Percentiles rank a stretch among this genome's conserved stretches.
These are phyloP conservation scores for Elephantulus edwardii DNA, from an alignment of 2,113 vertebrate genomes.

Conservation along the genomic window DNA sequence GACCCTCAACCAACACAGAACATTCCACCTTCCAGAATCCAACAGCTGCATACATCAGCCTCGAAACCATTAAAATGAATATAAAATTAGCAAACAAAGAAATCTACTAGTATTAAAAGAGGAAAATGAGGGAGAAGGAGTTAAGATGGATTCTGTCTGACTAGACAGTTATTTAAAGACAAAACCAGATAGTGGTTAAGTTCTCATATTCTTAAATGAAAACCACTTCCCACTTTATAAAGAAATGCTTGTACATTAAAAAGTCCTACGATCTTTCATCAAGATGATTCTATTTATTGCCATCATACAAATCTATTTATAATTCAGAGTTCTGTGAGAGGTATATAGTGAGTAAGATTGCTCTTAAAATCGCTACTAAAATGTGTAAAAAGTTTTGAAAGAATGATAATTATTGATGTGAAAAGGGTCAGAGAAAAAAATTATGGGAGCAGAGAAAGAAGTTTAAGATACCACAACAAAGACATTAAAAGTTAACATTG, in stretches of 20 bases:
- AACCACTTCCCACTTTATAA: background rate
- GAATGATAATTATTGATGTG: background rate
- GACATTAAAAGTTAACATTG: constrained; percentile 67
- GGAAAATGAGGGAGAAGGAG: background rate
- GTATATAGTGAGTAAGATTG: background rate
- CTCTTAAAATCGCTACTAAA: background rate
- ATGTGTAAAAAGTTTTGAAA: background rate
- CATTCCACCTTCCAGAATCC: too few species aligned
- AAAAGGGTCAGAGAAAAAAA: constrained; percentile 37
- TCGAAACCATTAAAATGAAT: background rate
- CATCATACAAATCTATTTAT: constrained; percentile 11
- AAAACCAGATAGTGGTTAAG: background rate
- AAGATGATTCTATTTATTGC: background rate
- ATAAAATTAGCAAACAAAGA: background rate
- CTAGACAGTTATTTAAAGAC: background rate
- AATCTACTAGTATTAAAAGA: background rate
- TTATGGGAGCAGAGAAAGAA: background rate
- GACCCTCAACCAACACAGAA: too few species aligned
- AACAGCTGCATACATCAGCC: too few species aligned
- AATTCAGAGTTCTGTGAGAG: background rate
- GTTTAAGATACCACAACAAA: constrained; percentile 53
- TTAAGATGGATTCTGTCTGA: background rate
- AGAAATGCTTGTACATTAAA: background rate
- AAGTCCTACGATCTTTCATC: background rate
- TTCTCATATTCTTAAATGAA: background rate